A percentile compares a stretch with the other conserved stretches of the same genome.
Conservation (phyloP, 1,140 invertebrate species). For the Megathymus violae region DNA sequence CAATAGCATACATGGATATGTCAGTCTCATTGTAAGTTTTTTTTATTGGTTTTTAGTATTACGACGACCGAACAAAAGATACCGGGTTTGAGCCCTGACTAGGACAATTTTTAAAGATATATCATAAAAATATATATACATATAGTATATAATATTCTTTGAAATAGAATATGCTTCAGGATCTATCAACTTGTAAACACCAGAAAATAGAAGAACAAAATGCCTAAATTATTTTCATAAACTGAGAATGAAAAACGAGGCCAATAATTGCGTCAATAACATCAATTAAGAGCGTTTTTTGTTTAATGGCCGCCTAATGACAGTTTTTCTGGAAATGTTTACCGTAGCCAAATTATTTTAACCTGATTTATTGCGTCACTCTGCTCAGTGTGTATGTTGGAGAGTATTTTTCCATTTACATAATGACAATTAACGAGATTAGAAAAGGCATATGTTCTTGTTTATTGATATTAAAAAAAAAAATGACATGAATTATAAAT, state of each 20-base stretch:
- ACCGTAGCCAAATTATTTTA: background rate
- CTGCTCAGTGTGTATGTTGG: background rate
- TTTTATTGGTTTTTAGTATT: background rate
- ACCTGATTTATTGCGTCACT: background rate
- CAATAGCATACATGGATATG: constrained; percentile 79
- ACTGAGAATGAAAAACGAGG: constrained; percentile 10
- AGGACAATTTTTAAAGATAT: no score
- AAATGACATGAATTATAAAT: no score
- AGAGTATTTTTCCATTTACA: background rate
- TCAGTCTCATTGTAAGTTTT: constrained; percentile 77
- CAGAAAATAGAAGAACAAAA: no score
- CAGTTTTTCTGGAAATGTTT: constrained; percentile 23
- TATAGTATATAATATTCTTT: no score
- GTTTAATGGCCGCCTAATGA: constrained; percentile 13
- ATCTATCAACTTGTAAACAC: no score
- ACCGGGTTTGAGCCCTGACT: no score
- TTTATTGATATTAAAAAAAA: no score
- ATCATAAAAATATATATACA: no score
- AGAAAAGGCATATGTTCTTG: no score
- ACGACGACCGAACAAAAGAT: no score
- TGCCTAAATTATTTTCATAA: background rate
- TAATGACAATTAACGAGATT: no score
- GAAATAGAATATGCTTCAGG: no score
- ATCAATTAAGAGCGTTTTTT: constrained; percentile 9
- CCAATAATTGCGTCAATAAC: constrained; percentile 3